Evolutionary conservation across 2,888 invertebrate genomes (phyloP).

Genomic region (Arge pagana): DNA sequence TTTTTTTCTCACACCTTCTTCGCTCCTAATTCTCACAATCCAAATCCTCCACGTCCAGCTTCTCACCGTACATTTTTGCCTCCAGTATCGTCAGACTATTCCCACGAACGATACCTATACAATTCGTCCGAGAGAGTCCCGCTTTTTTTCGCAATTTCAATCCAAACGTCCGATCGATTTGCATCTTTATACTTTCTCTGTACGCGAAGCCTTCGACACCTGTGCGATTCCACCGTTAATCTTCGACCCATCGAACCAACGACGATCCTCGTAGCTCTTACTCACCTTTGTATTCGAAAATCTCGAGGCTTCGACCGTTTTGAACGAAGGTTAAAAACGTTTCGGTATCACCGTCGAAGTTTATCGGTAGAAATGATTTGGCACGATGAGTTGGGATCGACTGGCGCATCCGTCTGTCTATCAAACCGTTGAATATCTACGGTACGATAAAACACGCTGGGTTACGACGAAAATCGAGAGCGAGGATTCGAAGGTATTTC

Average conservation of each 20-base stretch:
- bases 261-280: neutral
- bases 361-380: slow-evolving; percentile 52
- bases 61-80: slow-evolving; percentile 58
- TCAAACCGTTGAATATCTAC: slow-evolving; percentile 59
- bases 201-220: slow-evolving; percentile 59
- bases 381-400: slow-evolving; percentile 60
- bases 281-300: slow-evolving; percentile 61
- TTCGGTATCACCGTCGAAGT: slow-evolving; percentile 42
- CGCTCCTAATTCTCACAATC: slow-evolving; percentile 6
- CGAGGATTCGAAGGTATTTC: too few species aligned
- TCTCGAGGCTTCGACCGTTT: slow-evolving; percentile 50
- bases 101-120: slow-evolving; percentile 51
- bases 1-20: too few species aligned
- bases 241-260: neutral
- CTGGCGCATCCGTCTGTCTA: slow-evolving; percentile 60
- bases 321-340: slow-evolving; percentile 45
- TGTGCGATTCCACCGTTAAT: slow-evolving; percentile 30
- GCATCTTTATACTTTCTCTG: slow-evolving; percentile 49
- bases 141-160: slow-evolving; percentile 48
- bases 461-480: slow-evolving; percentile 6
- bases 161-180: slow-evolving; percentile 49
- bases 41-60: slow-evolving; percentile 41
- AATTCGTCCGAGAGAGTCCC: slow-evolving; percentile 36
- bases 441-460: slow-evolving; percentile 27
- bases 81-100: slow-evolving; percentile 55